Evolutionary conservation across 1,140 invertebrate species (phyloP).

Genomic region (Drosophila rufa): DNA sequence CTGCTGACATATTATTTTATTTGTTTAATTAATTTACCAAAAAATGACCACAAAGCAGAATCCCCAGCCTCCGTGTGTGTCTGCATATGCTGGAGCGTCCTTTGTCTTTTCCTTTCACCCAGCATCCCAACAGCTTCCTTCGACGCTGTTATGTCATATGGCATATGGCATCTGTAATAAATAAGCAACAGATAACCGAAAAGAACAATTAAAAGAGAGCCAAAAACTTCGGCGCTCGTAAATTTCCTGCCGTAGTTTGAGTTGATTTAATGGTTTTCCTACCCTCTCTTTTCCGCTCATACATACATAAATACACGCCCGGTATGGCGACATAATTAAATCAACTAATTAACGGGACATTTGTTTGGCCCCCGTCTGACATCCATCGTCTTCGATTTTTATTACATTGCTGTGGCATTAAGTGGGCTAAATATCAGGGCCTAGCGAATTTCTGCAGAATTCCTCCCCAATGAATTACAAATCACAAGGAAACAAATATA

Average conservation of each 20-base stretch:
- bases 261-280: slow-evolving; percentile 72
- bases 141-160: slow-evolving; percentile 57
- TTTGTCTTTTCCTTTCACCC: neutral
- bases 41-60: slow-evolving; percentile 71
- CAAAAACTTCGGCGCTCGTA: slow-evolving; percentile 57
- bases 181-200: slow-evolving; percentile 79
- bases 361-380: slow-evolving; percentile 57
- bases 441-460: slow-evolving; percentile 11
- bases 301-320: slow-evolving; percentile 17
- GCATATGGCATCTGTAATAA: slow-evolving; percentile 79
- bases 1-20: slow-evolving; percentile 83
- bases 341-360: slow-evolving; percentile 82
- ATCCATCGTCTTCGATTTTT: slow-evolving; percentile 67
- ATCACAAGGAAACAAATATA: slow-evolving; percentile 61
- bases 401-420: slow-evolving; percentile 74
- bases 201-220: slow-evolving; percentile 57
- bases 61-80: slow-evolving; percentile 25
- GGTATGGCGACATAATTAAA: slow-evolving; percentile 73
- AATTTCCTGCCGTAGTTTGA: slow-evolving; percentile 72
- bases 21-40: slow-evolving; percentile 83
- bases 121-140: neutral
- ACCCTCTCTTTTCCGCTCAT: neutral
- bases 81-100: slow-evolving; percentile 6
- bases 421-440: slow-evolving; percentile 56
- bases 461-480: slow-evolving; percentile 63